These are phyloP conservation scores for Chrosomus eos DNA, from an alignment of 2,797 vertebrate species.

Conservation along the genomic window DNA sequence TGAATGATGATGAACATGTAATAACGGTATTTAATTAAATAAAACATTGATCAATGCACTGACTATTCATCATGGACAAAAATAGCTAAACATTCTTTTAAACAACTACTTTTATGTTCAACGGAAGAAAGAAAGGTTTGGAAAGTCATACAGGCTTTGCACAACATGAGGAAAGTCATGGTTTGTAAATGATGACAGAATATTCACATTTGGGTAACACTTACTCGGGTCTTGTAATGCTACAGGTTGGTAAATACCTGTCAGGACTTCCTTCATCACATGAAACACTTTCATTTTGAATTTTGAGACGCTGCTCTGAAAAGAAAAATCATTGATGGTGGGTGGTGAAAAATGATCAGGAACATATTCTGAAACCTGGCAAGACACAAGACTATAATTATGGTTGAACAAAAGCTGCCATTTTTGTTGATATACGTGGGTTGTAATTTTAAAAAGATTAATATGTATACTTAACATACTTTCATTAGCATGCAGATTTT, in stretches of 20 bases:
- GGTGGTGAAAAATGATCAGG: constrained; percentile 14
- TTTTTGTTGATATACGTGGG: constrained; percentile 20
- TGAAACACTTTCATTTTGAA: constrained; percentile 38
- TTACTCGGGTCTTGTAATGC: constrained; percentile 65
- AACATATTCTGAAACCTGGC: constrained; percentile 32
- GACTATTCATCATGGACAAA: background rate
- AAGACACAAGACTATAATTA: constrained; percentile 22
- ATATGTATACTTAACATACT: constrained; percentile 13
- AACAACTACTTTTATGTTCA: background rate
- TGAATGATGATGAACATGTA: constrained; percentile 27
- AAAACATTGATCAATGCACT: background rate
- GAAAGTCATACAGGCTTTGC: background rate
- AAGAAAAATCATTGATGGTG: constrained; percentile 30
- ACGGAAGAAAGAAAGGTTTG: background rate
- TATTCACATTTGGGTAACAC: background rate
- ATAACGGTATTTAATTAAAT: background rate
- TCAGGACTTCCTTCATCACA: constrained; percentile 72
- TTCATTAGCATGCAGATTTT: background rate
- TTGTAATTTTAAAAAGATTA: constrained; percentile 21
- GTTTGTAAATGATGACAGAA: background rate
- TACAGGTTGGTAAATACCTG: constrained; percentile 30
- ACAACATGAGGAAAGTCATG: background rate
- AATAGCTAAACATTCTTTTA: background rate
- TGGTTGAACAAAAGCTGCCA: constrained; percentile 24
- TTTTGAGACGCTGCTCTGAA: constrained; percentile 25